These are phyloP conservation scores for Platynereis dumerilii DNA, from an alignment of 2,888 invertebrate species.

Conservation along the genomic window DNA sequence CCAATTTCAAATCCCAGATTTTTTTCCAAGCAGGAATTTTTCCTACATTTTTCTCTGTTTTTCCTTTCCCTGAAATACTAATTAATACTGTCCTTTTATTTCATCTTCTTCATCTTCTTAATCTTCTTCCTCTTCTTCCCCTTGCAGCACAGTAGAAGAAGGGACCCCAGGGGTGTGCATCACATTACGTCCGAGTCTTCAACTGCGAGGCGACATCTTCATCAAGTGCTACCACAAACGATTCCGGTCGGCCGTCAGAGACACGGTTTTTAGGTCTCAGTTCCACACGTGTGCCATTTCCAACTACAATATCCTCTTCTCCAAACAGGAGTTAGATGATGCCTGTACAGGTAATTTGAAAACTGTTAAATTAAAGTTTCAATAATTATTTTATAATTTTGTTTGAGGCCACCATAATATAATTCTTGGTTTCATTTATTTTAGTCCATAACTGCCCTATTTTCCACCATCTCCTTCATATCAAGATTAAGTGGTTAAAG, in stretches of 20 bases:
- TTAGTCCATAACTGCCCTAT: slow-evolving; percentile 15
- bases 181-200: slow-evolving; percentile 74
- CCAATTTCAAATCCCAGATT: no score
- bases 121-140: no score
- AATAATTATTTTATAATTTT: no score
- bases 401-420: no score
- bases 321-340: slow-evolving; percentile 84
- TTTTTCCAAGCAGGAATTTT: no score
- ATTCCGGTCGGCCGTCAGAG: slow-evolving; percentile 62
- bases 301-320: slow-evolving; percentile 83
- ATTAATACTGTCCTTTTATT: no score
- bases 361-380: no score
- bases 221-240: slow-evolving; percentile 86
- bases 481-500: no score
- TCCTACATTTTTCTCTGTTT: no score
- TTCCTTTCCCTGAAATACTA: no score
- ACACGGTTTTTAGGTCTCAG: slow-evolving; percentile 85
- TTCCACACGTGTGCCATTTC: slow-evolving; percentile 93
- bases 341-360: slow-evolving; percentile 76
- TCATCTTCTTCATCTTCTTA: no score
- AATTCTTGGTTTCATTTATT: background rate
- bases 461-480: no score
- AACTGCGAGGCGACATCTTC: slow-evolving; percentile 86
- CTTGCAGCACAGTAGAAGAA: slow-evolving; percentile 71
- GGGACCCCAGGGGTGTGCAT: slow-evolving; percentile 75